Evolutionary conservation across 2,113 vertebrate species (phyloP).

Genomic region (Mobula hypostoma): DNA sequence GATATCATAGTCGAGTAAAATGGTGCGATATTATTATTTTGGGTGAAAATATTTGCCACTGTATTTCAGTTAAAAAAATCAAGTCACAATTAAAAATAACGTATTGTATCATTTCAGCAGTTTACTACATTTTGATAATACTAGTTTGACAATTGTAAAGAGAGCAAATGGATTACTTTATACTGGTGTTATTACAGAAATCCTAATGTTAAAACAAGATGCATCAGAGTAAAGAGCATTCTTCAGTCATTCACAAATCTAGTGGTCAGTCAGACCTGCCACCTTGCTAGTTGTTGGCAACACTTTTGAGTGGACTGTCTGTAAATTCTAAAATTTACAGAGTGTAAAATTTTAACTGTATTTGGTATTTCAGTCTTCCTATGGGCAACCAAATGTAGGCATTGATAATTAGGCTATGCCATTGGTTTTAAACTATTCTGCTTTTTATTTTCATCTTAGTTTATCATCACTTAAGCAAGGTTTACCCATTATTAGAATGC

Average conservation of each 20-base stretch:
- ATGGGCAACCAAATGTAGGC: neutral
- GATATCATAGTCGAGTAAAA: neutral
- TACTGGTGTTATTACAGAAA: neutral
- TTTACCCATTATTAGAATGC: neutral
- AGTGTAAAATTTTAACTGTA: too few species aligned
- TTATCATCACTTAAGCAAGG: neutral
- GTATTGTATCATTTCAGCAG: neutral
- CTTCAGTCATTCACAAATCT: neutral
- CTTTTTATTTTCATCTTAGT: neutral
- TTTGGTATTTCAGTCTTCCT: neutral
- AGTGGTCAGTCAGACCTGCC: too few species aligned
- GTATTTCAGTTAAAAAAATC: neutral
- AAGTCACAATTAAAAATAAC: neutral
- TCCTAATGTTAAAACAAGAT: neutral
- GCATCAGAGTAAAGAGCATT: neutral
- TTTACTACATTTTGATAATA: neutral
- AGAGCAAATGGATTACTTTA: neutral
- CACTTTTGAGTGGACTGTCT: too few species aligned
- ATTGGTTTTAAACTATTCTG: neutral
- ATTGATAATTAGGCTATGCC: neutral
- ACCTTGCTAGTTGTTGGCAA: too few species aligned
- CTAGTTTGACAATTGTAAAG: neutral
- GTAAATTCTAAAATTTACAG: too few species aligned
- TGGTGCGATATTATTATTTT: neutral
- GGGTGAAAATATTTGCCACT: neutral